Evolutionary conservation across 2,797 vertebrate genomes (phyloP).

Genomic region (Megaceryle alcyon): DNA sequence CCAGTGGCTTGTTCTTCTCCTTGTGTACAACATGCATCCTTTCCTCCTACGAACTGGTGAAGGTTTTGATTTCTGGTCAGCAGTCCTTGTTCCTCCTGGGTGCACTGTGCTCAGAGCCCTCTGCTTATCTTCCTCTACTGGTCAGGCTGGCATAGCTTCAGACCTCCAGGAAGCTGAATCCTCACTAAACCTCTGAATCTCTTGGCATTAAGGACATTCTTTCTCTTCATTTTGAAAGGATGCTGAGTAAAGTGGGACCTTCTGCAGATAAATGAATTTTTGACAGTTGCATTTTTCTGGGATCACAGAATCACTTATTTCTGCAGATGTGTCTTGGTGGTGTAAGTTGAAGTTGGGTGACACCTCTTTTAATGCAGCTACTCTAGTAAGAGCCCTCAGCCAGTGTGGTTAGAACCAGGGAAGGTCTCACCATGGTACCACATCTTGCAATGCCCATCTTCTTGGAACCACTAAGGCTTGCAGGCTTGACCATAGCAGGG

Average conservation of each 20-base stretch:
- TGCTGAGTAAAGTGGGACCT: neutral
- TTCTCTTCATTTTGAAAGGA: neutral
- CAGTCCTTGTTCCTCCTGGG: accelerated
- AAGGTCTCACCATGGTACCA: neutral
- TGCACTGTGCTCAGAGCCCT: neutral
- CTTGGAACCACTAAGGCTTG: neutral
- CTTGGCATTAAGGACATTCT: neutral
- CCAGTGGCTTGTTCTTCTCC: neutral
- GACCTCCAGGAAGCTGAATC: neutral
- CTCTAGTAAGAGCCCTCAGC: neutral
- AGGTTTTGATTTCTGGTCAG: neutral
- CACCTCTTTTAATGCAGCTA: neutral
- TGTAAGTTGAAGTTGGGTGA: neutral
- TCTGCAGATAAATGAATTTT: neutral
- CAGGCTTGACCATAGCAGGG: neutral
- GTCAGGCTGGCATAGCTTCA: neutral
- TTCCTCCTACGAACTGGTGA: neutral
- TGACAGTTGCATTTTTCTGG: neutral
- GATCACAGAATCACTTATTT: neutral
- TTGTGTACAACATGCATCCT: neutral
- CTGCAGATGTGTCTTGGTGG: neutral
- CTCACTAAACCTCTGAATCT: neutral
- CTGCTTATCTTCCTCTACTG: neutral
- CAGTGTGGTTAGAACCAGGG: neutral
- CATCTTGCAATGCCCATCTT: accelerated